Percentiles rank a stretch among this genome's conserved stretches.
Conservation (phyloP, 2,797 vertebrate genomes). For the Crocodylus rhombifer region DNA sequence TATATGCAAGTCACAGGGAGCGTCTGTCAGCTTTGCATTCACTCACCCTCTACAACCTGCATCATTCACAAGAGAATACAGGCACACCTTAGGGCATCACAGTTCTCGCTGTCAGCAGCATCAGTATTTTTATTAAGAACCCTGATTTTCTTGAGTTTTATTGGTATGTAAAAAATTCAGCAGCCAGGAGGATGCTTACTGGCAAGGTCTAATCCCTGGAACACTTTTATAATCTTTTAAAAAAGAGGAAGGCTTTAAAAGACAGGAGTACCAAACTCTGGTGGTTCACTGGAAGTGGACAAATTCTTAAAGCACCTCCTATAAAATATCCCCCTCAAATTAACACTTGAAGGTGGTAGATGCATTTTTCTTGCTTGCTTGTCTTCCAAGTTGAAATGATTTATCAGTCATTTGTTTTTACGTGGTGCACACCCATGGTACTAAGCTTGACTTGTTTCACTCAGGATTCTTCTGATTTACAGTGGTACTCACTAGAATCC, state of each 20-base stretch:
- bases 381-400: not conserved
- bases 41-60: constrained; percentile 26
- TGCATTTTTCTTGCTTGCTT: not conserved
- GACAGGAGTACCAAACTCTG: not conserved
- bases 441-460: not conserved
- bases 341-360: not conserved
- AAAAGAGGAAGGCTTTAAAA: constrained; percentile 19
- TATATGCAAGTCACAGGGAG: constrained; percentile 34
- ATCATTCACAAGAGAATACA: constrained; percentile 1
- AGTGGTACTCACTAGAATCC: not conserved
- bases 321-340: not conserved
- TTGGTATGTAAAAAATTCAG: constrained; percentile 13
- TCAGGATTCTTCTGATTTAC: too few species aligned
- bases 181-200: not conserved
- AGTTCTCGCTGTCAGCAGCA: constrained; percentile 26
- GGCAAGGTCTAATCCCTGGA: not conserved
- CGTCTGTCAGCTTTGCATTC: constrained; percentile 46
- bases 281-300: not conserved
- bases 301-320: not conserved
- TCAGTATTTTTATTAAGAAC: constrained; percentile 11
- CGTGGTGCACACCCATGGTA: not conserved
- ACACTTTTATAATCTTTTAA: not conserved
- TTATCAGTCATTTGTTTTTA: not conserved
- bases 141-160: constrained; percentile 13
- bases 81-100: constrained; percentile 37